These are phyloP conservation scores for Tautogolabrus adspersus DNA, from an alignment of 2,113 vertebrate species.

Conservation along the genomic window DNA sequence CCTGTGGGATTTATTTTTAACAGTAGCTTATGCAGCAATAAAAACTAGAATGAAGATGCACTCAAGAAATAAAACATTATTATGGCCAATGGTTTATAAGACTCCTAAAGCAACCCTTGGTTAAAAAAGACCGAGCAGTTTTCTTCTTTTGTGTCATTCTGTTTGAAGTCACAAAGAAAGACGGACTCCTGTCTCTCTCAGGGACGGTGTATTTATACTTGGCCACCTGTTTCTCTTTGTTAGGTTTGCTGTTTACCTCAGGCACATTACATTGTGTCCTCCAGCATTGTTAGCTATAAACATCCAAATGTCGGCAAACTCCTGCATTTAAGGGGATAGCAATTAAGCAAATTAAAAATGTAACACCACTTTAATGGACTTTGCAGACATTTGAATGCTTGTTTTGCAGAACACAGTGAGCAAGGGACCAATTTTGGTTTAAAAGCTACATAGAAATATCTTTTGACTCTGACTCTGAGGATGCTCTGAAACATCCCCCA, in stretches of 20 bases:
- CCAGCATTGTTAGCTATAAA: slow-evolving; percentile 3
- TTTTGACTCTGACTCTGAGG: not conserved
- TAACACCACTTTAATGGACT: slow-evolving; percentile 36
- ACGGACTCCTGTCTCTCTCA: slow-evolving; percentile 42
- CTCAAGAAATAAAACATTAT: slow-evolving; percentile 42
- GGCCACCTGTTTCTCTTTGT: slow-evolving; percentile 63
- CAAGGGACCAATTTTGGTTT: not conserved
- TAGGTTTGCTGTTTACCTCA: slow-evolving; percentile 52
- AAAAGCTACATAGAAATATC: not conserved
- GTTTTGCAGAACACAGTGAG: slow-evolving; percentile 22
- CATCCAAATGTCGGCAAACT: slow-evolving; percentile 30
- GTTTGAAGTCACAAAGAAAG: slow-evolving; percentile 56
- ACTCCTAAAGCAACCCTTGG: slow-evolving; percentile 8
- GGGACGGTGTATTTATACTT: slow-evolving; percentile 46
- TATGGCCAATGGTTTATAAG: slow-evolving; percentile 13
- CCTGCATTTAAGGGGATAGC: slow-evolving; percentile 10
- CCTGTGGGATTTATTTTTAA: slow-evolving; percentile 33
- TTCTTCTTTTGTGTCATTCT: slow-evolving; percentile 43
- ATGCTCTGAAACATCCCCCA: not conserved
- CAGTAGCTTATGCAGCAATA: slow-evolving; percentile 15
- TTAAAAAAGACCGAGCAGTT: slow-evolving; percentile 29
- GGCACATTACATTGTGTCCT: slow-evolving; percentile 34
- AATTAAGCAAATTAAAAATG: slow-evolving; percentile 36
- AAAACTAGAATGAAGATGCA: slow-evolving; percentile 51
- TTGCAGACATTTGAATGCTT: not conserved